phyloP scores from a whole-genome alignment of 2,888 invertebrate species.

The Theretra japonica region DNA sequence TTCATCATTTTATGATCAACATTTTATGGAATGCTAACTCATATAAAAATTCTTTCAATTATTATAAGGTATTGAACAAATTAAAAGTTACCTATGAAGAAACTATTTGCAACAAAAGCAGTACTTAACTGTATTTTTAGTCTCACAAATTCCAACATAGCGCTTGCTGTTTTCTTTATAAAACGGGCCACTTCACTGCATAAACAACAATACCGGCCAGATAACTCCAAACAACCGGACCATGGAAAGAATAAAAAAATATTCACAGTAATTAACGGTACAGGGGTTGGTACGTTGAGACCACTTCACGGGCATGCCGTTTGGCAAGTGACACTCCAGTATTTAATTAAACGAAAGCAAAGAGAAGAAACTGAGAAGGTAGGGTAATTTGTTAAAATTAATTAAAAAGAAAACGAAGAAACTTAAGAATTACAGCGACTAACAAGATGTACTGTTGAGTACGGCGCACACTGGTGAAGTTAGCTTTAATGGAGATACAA shows the following conservation, averaged over 20 bases:
- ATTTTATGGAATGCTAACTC: too few relatives aligned
- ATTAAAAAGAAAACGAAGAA: slow-evolving; percentile 79
- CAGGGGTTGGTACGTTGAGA: slow-evolving; percentile 55
- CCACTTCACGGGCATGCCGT: slow-evolving; percentile 60
- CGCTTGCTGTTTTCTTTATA: too few relatives aligned
- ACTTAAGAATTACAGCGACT: slow-evolving; percentile 70
- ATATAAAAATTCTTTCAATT: too few relatives aligned
- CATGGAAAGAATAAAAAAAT: slow-evolving; percentile 28
- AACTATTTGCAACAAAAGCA: too few relatives aligned
- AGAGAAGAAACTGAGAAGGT: slow-evolving; percentile 79
- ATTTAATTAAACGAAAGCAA: slow-evolving; percentile 82
- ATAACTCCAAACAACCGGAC: slow-evolving; percentile 19
- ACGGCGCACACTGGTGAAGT: slow-evolving; percentile 25
- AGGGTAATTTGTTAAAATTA: slow-evolving; percentile 84
- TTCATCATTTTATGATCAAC: too few relatives aligned
- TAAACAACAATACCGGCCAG: slow-evolving; percentile 2
- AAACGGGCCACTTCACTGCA: neutral
- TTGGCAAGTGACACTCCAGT: slow-evolving; percentile 78
- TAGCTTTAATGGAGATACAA: neutral
- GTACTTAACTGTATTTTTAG: too few relatives aligned
- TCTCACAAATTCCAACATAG: too few relatives aligned
- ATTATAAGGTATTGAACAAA: too few relatives aligned
- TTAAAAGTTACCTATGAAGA: too few relatives aligned
- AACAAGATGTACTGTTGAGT: slow-evolving; percentile 64
- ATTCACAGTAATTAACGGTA: slow-evolving; percentile 61